A percentile compares a stretch with the other conserved stretches of the same genome.
Conservation (phyloP, 2,888 invertebrate genomes). For the Plebejus melissa region DNA sequence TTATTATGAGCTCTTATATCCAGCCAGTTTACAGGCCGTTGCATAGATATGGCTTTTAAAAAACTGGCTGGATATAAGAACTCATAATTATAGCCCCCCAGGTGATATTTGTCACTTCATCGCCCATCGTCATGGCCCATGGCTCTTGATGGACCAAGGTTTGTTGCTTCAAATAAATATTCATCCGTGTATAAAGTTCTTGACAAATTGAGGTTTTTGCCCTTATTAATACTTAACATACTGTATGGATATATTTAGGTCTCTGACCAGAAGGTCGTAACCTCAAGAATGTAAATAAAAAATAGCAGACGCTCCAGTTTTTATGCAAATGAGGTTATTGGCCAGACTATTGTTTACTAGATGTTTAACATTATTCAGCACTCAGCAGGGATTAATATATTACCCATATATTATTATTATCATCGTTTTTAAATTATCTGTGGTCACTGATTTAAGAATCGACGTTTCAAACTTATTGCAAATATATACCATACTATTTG, state of each 20-base stretch:
- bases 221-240: background rate
- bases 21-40: no score
- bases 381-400: background rate
- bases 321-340: background rate
- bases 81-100: no score
- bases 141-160: no score
- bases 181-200: background rate
- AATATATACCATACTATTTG: no score
- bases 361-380: background rate
- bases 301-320: constrained; percentile 12
- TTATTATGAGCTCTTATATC: no score
- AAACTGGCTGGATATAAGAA: no score
- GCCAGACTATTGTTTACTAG: background rate
- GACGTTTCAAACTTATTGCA: no score
- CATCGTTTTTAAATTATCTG: background rate
- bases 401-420: background rate
- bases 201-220: background rate
- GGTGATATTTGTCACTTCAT: no score
- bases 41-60: no score
- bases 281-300: background rate
- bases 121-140: no score
- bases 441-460: no score
- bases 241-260: background rate
- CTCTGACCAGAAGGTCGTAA: background rate
- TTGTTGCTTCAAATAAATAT: background rate